Percentiles rank a stretch among this genome's conserved stretches.
Evolutionary conservation across 2,113 vertebrate genomes (phyloP).

Genomic region (Dasyornis broadbenti): DNA sequence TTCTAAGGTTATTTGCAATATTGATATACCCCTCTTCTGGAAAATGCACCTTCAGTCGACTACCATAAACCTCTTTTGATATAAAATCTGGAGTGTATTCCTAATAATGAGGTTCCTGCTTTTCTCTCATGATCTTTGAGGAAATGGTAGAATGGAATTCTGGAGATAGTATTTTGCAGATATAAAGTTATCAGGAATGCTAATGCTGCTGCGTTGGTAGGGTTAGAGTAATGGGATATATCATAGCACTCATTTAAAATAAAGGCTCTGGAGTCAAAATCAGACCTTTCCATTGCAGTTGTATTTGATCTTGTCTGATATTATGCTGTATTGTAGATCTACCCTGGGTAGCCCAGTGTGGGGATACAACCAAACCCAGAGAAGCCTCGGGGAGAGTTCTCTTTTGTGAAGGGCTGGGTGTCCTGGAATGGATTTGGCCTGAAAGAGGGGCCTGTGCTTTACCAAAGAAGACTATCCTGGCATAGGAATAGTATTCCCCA

Average conservation of each 20-base stretch:
- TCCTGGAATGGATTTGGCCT: not conserved
- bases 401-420: not conserved
- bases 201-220: not conserved
- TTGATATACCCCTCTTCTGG: not conserved
- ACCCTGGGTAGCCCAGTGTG: rapidly evolving
- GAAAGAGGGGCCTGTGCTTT: not conserved
- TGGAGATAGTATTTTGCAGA: not conserved
- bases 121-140: not conserved
- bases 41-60: not conserved
- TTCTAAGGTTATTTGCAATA: not conserved
- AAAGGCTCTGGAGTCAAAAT: not conserved
- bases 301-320: not conserved
- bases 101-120: not conserved
- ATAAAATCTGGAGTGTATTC: not conserved
- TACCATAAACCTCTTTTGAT: not conserved
- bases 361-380: rapidly evolving
- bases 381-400: rapidly evolving
- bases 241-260: not conserved
- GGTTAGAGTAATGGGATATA: not conserved
- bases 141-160: not conserved
- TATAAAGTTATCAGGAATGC: not conserved
- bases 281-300: not conserved
- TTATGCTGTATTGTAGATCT: not conserved
- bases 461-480: not conserved
- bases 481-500: not conserved